A percentile compares a stretch with the other conserved stretches of the same genome.
These are phyloP conservation scores for Baccha elongata DNA, from an alignment of 2,888 invertebrate species.

Conservation along the genomic window DNA sequence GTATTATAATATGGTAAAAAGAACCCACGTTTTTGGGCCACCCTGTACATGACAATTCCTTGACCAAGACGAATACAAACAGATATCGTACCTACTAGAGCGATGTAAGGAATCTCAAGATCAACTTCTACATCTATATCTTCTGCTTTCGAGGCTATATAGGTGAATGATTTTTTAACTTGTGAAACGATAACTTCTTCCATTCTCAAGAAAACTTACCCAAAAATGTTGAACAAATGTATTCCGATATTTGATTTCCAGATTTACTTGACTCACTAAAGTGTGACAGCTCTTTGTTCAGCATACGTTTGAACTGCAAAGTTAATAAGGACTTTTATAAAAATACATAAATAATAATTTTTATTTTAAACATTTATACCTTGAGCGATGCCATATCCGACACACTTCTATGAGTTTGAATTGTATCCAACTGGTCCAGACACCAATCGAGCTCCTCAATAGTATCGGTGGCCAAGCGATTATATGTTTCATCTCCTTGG, in stretches of 20 bases:
- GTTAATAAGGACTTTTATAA: constrained; percentile 69
- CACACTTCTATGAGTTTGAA: constrained; percentile 99
- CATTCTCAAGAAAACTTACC: constrained; percentile 92
- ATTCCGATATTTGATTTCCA: constrained; percentile 99
- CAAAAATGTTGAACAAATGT: constrained; percentile 99
- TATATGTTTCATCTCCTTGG: constrained; percentile 91
- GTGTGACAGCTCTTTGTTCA: constrained; percentile 99
- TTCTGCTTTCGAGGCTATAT: too few species aligned
- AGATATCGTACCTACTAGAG: too few species aligned
- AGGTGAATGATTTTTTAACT: too few species aligned
- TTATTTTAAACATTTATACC: constrained; percentile 85
- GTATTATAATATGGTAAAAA: too few species aligned
- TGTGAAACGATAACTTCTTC: too few species aligned
- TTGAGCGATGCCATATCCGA: constrained; percentile 99
- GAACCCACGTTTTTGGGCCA: too few species aligned
- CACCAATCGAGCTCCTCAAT: constrained; percentile 99
- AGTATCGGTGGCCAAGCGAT: constrained; percentile 97
- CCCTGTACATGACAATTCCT: too few species aligned
- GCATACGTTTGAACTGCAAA: constrained; percentile 98
- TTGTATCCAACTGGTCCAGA: constrained; percentile 99
- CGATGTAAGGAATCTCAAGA: too few species aligned
- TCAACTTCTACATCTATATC: too few species aligned
- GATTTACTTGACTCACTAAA: constrained; percentile 99
- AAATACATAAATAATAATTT: too few species aligned
- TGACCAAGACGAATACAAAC: too few species aligned